A percentile compares a stretch with the other conserved stretches of the same genome.
Conservation (phyloP, 2,113 vertebrate genomes). For the Corvus hawaiiensis region DNA sequence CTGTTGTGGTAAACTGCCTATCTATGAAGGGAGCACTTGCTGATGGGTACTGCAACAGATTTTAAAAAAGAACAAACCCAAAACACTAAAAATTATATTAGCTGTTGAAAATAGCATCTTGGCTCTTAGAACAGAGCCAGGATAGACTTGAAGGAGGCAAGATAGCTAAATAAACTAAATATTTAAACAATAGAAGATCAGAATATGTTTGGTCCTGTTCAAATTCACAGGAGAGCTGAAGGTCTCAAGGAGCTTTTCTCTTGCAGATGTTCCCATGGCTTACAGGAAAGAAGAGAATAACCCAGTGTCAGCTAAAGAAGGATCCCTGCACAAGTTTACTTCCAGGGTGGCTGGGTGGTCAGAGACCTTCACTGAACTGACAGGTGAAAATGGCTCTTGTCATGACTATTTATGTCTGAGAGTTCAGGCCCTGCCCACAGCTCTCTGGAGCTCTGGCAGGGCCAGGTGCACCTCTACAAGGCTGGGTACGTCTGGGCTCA, state of each 20-base stretch:
- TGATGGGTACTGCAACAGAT: not conserved
- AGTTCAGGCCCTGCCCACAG: not conserved
- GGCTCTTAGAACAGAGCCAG: not conserved
- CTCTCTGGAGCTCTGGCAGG: not conserved
- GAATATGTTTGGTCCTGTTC: not conserved
- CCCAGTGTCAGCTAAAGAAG: not conserved
- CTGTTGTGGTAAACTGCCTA: not conserved
- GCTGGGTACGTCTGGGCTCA: not conserved
- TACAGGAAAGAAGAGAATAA: not conserved
- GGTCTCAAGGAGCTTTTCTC: not conserved
- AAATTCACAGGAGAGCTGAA: not conserved
- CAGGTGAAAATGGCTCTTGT: not conserved
- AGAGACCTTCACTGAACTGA: not conserved
- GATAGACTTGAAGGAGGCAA: not conserved
- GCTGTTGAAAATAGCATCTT: not conserved
- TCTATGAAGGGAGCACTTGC: not conserved
- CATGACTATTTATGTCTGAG: not conserved
- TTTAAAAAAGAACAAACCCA: not conserved
- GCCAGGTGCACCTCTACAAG: not conserved
- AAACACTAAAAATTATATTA: not conserved
- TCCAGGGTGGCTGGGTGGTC: not conserved
- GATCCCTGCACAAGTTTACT: not conserved
- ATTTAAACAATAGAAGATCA: not conserved
- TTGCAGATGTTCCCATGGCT: not conserved
- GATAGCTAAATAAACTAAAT: not conserved